Conservation (phyloP, 2,888 invertebrate species). For the Athetis lepigone region DNA sequence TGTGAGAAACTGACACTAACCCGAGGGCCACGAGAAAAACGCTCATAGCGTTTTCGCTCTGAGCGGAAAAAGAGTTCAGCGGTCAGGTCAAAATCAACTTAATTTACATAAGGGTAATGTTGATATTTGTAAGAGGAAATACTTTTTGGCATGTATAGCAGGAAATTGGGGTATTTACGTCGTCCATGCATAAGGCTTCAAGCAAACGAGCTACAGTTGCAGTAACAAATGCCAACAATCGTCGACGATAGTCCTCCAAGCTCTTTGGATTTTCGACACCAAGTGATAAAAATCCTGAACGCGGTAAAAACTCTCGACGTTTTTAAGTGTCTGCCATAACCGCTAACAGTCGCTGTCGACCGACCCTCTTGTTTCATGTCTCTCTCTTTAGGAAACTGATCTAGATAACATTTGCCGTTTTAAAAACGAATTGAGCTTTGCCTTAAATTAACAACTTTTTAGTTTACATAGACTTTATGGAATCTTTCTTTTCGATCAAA, state of each 20-base stretch:
- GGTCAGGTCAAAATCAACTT: no score
- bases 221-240: no score
- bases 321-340: neutral
- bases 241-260: no score
- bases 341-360: neutral
- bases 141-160: no score
- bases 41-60: no score
- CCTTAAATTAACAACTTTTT: conserved; percentile 11
- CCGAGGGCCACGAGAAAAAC: neutral
- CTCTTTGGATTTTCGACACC: neutral
- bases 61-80: no score
- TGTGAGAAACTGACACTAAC: neutral
- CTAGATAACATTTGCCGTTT: conserved; percentile 39
- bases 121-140: no score
- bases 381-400: conserved; percentile 18
- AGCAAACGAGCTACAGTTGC: no score
- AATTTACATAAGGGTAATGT: no score
- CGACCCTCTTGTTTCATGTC: neutral
- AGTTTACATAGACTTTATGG: conserved; percentile 8
- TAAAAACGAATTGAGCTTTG: conserved; percentile 30
- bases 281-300: neutral
- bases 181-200: no score
- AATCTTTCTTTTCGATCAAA: neutral
- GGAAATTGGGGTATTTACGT: no score
- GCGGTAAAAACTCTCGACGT: neutral